Percentiles rank a stretch among this genome's conserved stretches.
Evolutionary conservation across 2,797 vertebrate genomes (phyloP).

Genomic region (Cheirogaleus major): DNA sequence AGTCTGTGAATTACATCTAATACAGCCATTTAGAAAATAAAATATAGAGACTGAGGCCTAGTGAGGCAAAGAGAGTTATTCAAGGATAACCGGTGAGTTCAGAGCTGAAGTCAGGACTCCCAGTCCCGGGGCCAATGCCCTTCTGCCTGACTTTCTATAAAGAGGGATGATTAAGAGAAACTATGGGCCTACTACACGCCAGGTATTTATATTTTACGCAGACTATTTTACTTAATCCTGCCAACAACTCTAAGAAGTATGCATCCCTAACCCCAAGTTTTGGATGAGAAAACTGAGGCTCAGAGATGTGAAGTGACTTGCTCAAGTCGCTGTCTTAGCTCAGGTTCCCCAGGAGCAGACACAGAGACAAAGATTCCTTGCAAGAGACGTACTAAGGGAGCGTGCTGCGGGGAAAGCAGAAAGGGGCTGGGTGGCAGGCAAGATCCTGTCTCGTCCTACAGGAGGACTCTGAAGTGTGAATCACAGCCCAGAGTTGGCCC

Average conservation of each 20-base stretch:
- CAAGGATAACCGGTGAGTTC: not conserved
- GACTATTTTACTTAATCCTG: not conserved
- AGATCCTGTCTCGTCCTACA: not conserved
- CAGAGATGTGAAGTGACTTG: not conserved
- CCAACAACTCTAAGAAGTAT: not conserved
- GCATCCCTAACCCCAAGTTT: not conserved
- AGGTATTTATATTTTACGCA: not conserved
- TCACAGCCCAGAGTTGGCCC: not conserved
- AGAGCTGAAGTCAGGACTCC: not conserved
- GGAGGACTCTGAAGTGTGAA: not conserved
- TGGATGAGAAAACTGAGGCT: not conserved
- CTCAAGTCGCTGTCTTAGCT: not conserved
- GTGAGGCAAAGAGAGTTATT: not conserved
- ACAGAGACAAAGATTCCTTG: not conserved
- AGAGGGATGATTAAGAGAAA: not conserved
- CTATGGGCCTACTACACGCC: fast-evolving
- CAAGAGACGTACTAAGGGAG: not conserved
- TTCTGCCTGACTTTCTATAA: not conserved
- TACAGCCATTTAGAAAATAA: not conserved
- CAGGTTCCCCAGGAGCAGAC: not conserved
- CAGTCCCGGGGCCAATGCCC: not conserved
- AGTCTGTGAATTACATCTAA: not conserved
- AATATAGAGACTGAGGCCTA: not conserved
- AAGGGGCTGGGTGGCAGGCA: not conserved
- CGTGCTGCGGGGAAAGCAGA: not conserved